Percentiles rank a stretch among this genome's conserved stretches.
Conservation (phyloP, 1,140 invertebrate genomes). For the Caerostris darwini region DNA sequence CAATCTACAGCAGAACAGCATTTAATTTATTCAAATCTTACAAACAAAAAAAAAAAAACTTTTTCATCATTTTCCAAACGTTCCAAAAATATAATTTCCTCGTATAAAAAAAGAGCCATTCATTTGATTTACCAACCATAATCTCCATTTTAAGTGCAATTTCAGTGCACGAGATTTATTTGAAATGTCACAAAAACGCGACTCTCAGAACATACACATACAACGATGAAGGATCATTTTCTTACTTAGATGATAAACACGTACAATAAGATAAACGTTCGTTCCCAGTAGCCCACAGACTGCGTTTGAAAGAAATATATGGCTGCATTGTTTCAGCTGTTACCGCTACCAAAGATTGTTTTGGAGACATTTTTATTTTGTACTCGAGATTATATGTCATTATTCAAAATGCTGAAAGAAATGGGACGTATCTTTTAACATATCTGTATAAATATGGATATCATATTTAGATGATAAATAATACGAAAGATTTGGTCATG, state of each 20-base stretch:
- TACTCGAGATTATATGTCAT: slow-evolving; percentile 41
- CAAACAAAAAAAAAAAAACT: background rate
- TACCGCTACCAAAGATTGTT: slow-evolving; percentile 9
- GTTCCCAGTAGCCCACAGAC: background rate
- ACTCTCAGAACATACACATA: background rate
- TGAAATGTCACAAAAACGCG: background rate
- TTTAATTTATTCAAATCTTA: background rate
- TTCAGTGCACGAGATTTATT: too few species aligned
- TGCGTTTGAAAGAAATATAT: slow-evolving; percentile 30
- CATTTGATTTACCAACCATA: background rate
- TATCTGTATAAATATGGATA: slow-evolving; percentile 40
- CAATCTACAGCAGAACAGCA: background rate
- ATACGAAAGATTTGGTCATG: background rate
- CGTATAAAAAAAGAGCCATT: background rate
- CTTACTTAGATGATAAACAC: slow-evolving; percentile 4
- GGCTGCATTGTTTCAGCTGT: slow-evolving; percentile 19
- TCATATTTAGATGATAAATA: background rate
- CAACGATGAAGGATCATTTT: slow-evolving; percentile 1
- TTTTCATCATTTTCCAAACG: background rate
- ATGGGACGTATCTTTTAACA: slow-evolving; percentile 16
- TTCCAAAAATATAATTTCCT: background rate
- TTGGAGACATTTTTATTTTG: slow-evolving; percentile 50
- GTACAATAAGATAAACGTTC: background rate
- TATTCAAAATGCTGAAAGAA: slow-evolving; percentile 25
- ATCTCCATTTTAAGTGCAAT: background rate